Conservation (phyloP, 2,113 vertebrate genomes). For the Cinclus mexicanus region DNA sequence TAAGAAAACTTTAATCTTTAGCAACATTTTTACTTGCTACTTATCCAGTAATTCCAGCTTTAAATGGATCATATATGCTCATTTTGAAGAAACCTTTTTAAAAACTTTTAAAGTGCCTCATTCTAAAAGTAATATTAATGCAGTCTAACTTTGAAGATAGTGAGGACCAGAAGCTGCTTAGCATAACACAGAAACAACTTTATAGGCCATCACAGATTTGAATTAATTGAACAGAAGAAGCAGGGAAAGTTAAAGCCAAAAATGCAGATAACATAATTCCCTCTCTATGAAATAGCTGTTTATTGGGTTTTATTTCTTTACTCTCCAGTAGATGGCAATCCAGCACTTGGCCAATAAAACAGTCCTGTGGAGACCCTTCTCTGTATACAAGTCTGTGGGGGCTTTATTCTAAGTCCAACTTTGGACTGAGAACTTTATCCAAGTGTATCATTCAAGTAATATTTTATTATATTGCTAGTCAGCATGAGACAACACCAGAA, state of each 20-base stretch:
- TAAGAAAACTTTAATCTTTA: not conserved
- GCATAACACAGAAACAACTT: not conserved
- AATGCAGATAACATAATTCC: not conserved
- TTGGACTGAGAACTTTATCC: not conserved
- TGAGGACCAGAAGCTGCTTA: not conserved
- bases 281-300: not conserved
- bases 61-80: not conserved
- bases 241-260: not conserved
- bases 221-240: not conserved
- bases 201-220: not conserved
- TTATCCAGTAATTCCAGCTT: not conserved
- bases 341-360: conserved; percentile 22
- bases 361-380: not conserved
- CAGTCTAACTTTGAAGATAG: not conserved
- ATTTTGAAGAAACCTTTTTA: not conserved
- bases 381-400: not conserved
- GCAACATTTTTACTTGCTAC: not conserved
- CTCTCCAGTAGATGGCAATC: conserved; percentile 66
- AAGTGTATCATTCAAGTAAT: not conserved
- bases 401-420: not conserved
- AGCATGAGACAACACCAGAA: not conserved
- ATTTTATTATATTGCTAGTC: not conserved
- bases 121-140: not conserved
- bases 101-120: not conserved
- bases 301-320: not conserved